phyloP scores from a whole-genome alignment of 2,888 invertebrate genomes.

The Mesorhabditis spiculigera region DNA sequence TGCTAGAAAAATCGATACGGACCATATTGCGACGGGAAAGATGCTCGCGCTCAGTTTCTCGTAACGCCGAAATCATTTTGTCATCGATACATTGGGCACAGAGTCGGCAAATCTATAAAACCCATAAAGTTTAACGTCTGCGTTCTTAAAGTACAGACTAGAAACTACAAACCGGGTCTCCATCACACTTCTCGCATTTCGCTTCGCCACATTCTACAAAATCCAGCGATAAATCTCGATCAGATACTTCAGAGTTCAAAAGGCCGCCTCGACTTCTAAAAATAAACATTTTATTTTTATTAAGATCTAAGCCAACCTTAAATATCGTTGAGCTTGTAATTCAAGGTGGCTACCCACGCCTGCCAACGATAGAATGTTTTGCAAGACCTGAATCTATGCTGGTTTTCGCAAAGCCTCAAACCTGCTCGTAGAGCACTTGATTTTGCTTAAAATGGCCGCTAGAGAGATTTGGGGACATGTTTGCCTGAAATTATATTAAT shows the following conservation, averaged over 20 bases:
- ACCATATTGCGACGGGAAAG: not conserved
- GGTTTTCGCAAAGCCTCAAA: conserved; percentile 8
- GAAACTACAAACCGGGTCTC: not conserved
- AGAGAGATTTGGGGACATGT: conserved; percentile 95
- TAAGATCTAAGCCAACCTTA: not conserved
- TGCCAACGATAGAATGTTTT: conserved; percentile 8
- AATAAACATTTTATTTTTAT: not conserved
- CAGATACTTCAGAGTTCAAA: not conserved
- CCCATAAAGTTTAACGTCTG: too few relatives aligned
- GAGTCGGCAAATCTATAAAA: not conserved
- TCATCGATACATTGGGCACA: too few relatives aligned
- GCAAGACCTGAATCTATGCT: conserved; percentile 8
- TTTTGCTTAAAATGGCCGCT: conserved; percentile 88
- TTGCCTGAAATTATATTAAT: conserved; percentile 67
- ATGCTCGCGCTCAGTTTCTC: not conserved
- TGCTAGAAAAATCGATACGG: not conserved
- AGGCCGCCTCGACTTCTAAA: conserved; percentile 3
- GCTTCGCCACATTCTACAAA: not conserved
- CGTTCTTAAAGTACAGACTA: too few relatives aligned
- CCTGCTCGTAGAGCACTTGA: conserved; percentile 80
- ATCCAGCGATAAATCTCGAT: not conserved
- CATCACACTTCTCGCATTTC: not conserved
- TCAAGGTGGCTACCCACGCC: conserved; percentile 5
- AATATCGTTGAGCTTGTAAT: not conserved
- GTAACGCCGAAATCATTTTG: not conserved